Evolutionary conservation across 2,888 invertebrate genomes (phyloP), one percentile per base, ranked within the genome.

Genomic region (Leptopterna dolabrata): DNA sequence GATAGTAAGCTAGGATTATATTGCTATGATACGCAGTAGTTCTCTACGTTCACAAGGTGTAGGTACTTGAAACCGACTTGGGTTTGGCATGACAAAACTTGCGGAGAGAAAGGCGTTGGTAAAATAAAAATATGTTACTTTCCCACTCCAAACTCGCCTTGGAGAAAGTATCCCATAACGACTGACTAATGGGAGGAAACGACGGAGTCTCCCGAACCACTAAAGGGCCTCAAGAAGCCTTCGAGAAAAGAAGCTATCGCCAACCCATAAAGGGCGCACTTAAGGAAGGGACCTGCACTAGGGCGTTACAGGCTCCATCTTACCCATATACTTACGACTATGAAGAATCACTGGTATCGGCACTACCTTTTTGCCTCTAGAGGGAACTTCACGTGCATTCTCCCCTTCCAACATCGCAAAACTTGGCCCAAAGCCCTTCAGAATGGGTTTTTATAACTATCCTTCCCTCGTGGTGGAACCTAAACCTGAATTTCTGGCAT

Each of bases 291-390:
- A n/a, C 55, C 19, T 24, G 63, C 24, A 63, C 63, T 24, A 11
- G 63, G 63, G 24, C 63, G 63, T 63, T 63, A 63, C 63, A 19
- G 24, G 11, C 6, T 4, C 63, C 63, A 63, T 63, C 19, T 24
- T 19, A 63, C 63, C 63, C 63, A 63, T 63, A 63, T 63, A 63
- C 63, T 63, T 63, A 63, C 63, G 63, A 24, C 63, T 24, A 63
- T 63, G 63, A 63, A 63, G 63, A 63, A 63, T 63, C 63, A 63
- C 63, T 63, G 63, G 63, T 63, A 63, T 63, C 63, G 63, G 24
- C 63, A 63, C 63, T 27, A 24, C 24, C 11, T 63, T 24, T 63
- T 24, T 24, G 24, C 24, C 24, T 63, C 63, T 24, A 24, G 13
- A 13, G 63, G 63, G 63, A 63, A 63, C 63, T 63, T 63, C 63